Evolutionary conservation across 2,797 vertebrate genomes (phyloP), one percentile per base, ranked within the genome.

Genomic region (Enteromius mattozi): DNA sequence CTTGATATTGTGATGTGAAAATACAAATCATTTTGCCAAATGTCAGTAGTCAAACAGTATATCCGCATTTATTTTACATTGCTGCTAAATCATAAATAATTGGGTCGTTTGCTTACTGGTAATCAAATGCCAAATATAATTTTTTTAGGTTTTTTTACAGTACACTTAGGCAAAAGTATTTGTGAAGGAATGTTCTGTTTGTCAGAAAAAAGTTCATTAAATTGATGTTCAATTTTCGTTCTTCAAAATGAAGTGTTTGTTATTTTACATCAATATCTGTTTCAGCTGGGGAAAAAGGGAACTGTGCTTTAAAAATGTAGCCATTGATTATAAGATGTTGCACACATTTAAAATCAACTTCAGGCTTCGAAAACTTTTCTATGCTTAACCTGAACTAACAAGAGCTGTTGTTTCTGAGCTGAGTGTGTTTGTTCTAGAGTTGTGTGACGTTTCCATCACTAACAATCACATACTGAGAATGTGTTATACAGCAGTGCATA

Each of bases 391-490:
- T 9, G 45, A 78, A 42, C 35, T 21, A 68, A 68, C 10, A 7
- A 30, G 4, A 21, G 9, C 59, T 51, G 66, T 9, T 19, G 10
- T 51, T 63, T 82, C 59, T 40, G 6, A 76, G 14, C 61, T 54
- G 40, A 63, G 27, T 49, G 33, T 81, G 81, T 83, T 83, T 76
- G 61, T 76, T 75, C 30, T 19, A 40, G 42, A 68, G 47, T 77
- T 83, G 14, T 59, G 47, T 78, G 42, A 68, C n/a, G 47, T 68
- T 76, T 82, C 33, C 72, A 30, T 7, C n/a, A 45, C 37, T 83
- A 83, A 83, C 74, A 83, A 59, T 83, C 35, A 59, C n/a, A 63
- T 71, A 61, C 47, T 37, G 47, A 69, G 47, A 78, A 78, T 56
- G 81, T 77, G 74, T 45, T 54, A 40, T 13, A 69, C 42, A 83